These are phyloP conservation scores for Metopia argyrocephala DNA, from an alignment of 2,888 invertebrate genomes.

Conservation along the genomic window DNA sequence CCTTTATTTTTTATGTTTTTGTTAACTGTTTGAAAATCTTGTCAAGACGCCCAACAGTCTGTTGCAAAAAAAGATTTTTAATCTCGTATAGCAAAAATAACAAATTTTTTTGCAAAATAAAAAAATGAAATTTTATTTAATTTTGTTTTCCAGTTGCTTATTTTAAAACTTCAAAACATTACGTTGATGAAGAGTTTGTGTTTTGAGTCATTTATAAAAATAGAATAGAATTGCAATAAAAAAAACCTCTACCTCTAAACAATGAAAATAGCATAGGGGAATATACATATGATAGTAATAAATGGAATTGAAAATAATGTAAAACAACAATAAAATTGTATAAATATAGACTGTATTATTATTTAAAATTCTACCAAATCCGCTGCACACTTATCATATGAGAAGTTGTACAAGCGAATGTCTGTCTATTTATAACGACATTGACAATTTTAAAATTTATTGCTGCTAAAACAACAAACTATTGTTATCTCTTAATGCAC, in stretches of 20 bases:
- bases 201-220: constrained; percentile 59
- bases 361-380: constrained; percentile 43
- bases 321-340: constrained; percentile 52
- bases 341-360: constrained; percentile 20
- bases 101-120: constrained; percentile 44
- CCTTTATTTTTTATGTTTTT: constrained; percentile 12
- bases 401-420: not conserved
- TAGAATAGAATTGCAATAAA: constrained; percentile 29
- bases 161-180: constrained; percentile 12
- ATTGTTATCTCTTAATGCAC: constrained; percentile 48
- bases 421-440: constrained; percentile 45
- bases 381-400: constrained; percentile 27
- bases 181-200: constrained; percentile 40
- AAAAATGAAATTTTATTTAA: constrained; percentile 22
- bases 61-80: constrained; percentile 36
- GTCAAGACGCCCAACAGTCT: constrained; percentile 59
- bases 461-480: constrained; percentile 50
- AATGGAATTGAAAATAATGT: constrained; percentile 4
- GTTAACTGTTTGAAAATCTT: not conserved
- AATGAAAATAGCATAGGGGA: constrained; percentile 9
- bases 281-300: not conserved
- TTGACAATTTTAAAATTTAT: constrained; percentile 63
- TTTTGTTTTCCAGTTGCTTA: constrained; percentile 29
- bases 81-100: constrained; percentile 39
- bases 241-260: not conserved